Evolutionary conservation across 1,140 invertebrate species (phyloP), one percentile per base, ranked within the genome.

Genomic region (Zaprionus nigranus): DNA sequence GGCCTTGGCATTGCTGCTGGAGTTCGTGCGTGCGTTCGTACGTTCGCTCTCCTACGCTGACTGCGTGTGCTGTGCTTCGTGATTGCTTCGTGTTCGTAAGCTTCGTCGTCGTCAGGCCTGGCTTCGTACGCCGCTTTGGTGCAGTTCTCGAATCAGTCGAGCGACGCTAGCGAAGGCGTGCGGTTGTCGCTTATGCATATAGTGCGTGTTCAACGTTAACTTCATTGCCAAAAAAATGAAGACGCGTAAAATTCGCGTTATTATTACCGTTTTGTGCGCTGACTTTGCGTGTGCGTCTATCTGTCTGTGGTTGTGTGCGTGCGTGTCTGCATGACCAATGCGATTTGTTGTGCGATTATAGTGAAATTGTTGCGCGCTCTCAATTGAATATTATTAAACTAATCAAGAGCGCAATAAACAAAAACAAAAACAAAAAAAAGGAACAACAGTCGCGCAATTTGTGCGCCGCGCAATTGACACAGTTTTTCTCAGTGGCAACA

Each of bases 1-100:
- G 84, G 84, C 81, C 84, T 87, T 88, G 84, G 81, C 84, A 75
- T 81, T 85, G 82, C 64, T 26, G 51, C 26, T 9, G 5, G 1
- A 5, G 24, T 26, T 24, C 53, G 53, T 26, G 15, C 40, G 59
- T 61, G 66, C 43, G 74, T 30, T 11, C 36, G 34, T 46, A 53
- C 46, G 20, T 51, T 51, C 11, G 46, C 20, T 24, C 20, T 22
- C 46, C 3, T 24, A 51, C 11, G 20, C 38, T 11, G 77, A 79
- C 79, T 79, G 79, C 79, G 30, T 82, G 78, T 62, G 30, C 63
- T 26, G 26, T 1, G 28, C 28, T 36, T 11, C 46, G 26, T 43
- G 36, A 12, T 15, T 1, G 13, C 15, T n/a, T 40, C 38, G 15
- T 40, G 38, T 40, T 13, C 9, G 43, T 12, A 2, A 1, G 43